phyloP scores from a whole-genome alignment of 2,888 invertebrate species.

The Azorinus chamasolen region DNA sequence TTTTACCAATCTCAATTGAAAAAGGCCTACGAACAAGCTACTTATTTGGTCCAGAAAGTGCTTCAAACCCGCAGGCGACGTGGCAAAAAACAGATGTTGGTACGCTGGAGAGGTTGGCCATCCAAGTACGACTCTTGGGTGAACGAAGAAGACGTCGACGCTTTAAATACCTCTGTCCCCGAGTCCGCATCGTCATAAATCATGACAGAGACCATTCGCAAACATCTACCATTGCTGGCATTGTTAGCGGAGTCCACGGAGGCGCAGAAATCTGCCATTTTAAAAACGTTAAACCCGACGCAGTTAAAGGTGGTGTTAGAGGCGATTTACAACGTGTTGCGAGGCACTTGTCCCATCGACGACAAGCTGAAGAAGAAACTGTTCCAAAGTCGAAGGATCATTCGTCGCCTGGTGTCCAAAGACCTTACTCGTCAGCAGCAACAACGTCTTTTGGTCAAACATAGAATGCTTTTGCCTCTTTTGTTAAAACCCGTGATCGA shows the following conservation, averaged over 20 bases:
- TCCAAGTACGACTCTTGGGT: slow-evolving; percentile 44
- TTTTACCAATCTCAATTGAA: slow-evolving; percentile 41
- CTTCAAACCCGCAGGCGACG: slow-evolving; percentile 7
- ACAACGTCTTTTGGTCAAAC: slow-evolving; percentile 33
- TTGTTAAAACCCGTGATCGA: slow-evolving; percentile 34
- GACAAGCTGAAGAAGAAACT: slow-evolving; percentile 43
- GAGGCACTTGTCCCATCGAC: slow-evolving; percentile 36
- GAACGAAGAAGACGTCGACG: slow-evolving; percentile 24
- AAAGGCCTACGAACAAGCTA: slow-evolving; percentile 34
- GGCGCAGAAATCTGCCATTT: slow-evolving; percentile 19
- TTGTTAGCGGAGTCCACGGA: slow-evolving; percentile 24
- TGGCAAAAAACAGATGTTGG: slow-evolving; percentile 25
- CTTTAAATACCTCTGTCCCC: slow-evolving; percentile 15
- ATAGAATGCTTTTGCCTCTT: slow-evolving; percentile 33
- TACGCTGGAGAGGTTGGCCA: slow-evolving; percentile 43
- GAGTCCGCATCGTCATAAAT: slow-evolving; percentile 17
- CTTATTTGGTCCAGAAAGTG: slow-evolving; percentile 20
- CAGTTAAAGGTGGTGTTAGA: slow-evolving; percentile 39
- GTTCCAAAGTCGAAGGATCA: slow-evolving; percentile 9
- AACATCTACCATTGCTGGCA: slow-evolving; percentile 33
- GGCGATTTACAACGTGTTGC: slow-evolving; percentile 54
- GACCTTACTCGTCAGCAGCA: slow-evolving; percentile 31
- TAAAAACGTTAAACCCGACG: slow-evolving; percentile 21
- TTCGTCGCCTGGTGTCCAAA: slow-evolving; percentile 35
- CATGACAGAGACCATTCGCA: slow-evolving; percentile 4